phyloP scores from a whole-genome alignment of 2,113 vertebrate species.

The Mionectes macconnelli region DNA sequence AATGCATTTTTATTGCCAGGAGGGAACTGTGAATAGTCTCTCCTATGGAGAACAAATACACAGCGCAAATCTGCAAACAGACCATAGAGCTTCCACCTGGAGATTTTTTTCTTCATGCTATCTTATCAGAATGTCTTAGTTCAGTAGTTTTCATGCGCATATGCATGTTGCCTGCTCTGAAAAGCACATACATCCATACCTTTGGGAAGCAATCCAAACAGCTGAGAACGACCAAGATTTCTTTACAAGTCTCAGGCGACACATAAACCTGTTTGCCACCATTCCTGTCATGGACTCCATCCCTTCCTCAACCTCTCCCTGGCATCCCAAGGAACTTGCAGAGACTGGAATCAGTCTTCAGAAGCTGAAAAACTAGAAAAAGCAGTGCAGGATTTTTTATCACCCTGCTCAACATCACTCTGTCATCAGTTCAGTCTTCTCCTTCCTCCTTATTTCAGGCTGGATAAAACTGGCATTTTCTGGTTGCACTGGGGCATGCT shows the following conservation, averaged over 20 bases:
- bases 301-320: not conserved
- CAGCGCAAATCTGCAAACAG: not conserved
- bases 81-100: not conserved
- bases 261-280: not conserved
- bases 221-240: not conserved
- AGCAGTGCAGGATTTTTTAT: not conserved
- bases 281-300: not conserved
- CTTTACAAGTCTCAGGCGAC: not conserved
- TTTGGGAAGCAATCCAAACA: not conserved
- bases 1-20: not conserved
- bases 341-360: not conserved
- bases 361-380: conserved; percentile 16
- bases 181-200: not conserved
- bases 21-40: not conserved
- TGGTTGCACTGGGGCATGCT: not conserved
- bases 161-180: not conserved
- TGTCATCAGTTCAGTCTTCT: not conserved
- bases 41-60: not conserved
- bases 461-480: not conserved
- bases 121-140: not conserved
- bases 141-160: not conserved
- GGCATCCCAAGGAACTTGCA: not conserved
- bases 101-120: not conserved
- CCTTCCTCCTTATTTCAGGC: not conserved
- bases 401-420: not conserved